These are phyloP conservation scores for Anas flavirostris DNA, from an alignment of 2,797 vertebrate genomes.

Conservation along the genomic window DNA sequence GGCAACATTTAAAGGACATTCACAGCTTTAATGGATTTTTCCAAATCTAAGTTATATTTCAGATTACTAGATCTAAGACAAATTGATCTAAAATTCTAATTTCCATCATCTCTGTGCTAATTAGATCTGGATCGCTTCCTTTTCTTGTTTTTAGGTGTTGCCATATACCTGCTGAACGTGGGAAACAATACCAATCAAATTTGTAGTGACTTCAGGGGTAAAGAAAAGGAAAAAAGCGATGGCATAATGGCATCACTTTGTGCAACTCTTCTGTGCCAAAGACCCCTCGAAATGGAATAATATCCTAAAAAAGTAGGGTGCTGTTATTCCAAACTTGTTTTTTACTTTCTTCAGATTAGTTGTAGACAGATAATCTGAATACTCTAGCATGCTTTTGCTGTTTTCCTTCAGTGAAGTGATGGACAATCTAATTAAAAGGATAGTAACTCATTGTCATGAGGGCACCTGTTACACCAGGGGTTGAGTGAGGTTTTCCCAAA, in stretches of 20 bases:
- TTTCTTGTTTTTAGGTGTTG: background rate
- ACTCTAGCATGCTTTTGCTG: background rate
- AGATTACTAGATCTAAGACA: background rate
- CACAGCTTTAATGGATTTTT: background rate
- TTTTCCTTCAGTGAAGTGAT: background rate
- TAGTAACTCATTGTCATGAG: background rate
- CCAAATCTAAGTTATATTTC: background rate
- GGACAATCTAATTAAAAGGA: background rate
- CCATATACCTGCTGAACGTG: background rate
- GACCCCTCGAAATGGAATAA: background rate
- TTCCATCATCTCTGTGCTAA: background rate
- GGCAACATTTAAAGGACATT: background rate
- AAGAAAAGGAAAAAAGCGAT: background rate
- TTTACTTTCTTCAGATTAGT: background rate
- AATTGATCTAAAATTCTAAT: background rate
- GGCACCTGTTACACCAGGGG: accelerated
- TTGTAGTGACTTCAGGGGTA: background rate
- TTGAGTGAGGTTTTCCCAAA: background rate
- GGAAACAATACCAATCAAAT: background rate
- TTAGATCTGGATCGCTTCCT: background rate
- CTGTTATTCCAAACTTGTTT: background rate
- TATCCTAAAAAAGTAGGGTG: background rate
- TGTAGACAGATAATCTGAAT: background rate
- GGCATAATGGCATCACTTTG: background rate
- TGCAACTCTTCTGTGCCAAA: background rate